A percentile compares a stretch with the other conserved stretches of the same genome.
Evolutionary conservation across 2,888 invertebrate species (phyloP).

Genomic region (Pristionchus fissidentatus): DNA sequence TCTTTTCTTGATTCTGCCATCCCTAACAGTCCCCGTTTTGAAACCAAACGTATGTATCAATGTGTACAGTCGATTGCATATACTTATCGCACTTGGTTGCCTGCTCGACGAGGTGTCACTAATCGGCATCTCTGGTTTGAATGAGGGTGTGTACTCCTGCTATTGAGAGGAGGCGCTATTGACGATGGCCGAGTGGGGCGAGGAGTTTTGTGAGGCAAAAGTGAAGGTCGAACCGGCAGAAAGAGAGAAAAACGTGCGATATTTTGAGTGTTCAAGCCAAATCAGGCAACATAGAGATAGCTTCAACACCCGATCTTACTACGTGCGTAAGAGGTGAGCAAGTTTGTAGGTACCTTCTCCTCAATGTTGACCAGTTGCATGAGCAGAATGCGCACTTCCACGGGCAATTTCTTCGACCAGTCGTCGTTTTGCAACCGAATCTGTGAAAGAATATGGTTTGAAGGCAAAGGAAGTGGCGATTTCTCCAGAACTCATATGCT

Average conservation of each 20-base stretch:
- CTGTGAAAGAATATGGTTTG: constrained; percentile 55
- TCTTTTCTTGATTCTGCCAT: background rate
- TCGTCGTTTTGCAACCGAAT: constrained; percentile 74
- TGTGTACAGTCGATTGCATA: background rate
- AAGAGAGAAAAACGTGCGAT: background rate
- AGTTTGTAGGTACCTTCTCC: constrained; percentile 61
- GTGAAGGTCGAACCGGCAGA: constrained; percentile 10
- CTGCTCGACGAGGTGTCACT: background rate
- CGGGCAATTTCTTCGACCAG: constrained; percentile 74
- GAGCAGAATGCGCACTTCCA: constrained; percentile 71
- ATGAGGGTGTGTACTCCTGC: background rate
- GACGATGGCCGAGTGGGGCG: no score
- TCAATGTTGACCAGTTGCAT: constrained; percentile 75
- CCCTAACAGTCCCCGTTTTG: background rate
- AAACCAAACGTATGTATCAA: background rate
- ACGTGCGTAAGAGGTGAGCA: no score
- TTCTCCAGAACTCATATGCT: background rate
- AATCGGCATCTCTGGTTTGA: constrained; percentile 18
- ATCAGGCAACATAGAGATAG: no score
- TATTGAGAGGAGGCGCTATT: background rate
- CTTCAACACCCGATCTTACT: no score
- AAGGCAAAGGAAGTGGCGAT: background rate
- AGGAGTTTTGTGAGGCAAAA: background rate
- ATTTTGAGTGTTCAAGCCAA: background rate
- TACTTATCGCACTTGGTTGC: background rate